Evolutionary conservation across 2,888 invertebrate species (phyloP), one percentile per base, ranked within the genome.

Genomic region (Dolichomitus sp.): DNA sequence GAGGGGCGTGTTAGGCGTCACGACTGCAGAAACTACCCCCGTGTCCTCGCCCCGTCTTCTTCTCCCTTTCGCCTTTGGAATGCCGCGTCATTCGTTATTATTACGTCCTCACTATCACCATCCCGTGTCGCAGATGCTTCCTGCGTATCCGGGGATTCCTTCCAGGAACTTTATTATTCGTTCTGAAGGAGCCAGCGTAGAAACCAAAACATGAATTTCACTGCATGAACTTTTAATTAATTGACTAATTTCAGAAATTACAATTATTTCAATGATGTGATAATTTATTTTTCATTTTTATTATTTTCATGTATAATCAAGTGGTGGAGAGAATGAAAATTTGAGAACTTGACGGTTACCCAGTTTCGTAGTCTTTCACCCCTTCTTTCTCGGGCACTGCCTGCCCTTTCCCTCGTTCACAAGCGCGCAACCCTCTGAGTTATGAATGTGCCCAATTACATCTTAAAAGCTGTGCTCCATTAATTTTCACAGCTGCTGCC

Each of bases 391-490:
- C 59, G 70, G 42, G 19, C 59, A 78, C 70, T 57, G 23, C 30
- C 73, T 68, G 50, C 65, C 70, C 70, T 75, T 77, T 65, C 72
- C 65, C 78, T 72, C 68, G 69, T 59, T 72, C 79, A 27, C 75
- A 73, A 54, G 50, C 50, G 61, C 75, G 33, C 76, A 59, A 66
- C 81, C 91, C 91, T 88, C 91, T 92, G 94, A 94, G 94, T 95
- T 95, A 95, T 95, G 95, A 95, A 95, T 95, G 95, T 94, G 94
- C 94, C 95, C 95, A 95, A 95, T 95, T 95, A 95, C 95, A 95
- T 95, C 95, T 95, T 95, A 95, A 95, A 95, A 95, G 95, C 95
- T 94, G 95, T 94, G 95, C 95, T 94, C 95, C 95, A 95, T 95
- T 95, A 95, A 95, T 95, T 95, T 95, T 95, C 95, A 95, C 95